These are phyloP conservation scores for Drymonia ruficornis DNA, from an alignment of 2,888 invertebrate genomes.

Conservation along the genomic window DNA sequence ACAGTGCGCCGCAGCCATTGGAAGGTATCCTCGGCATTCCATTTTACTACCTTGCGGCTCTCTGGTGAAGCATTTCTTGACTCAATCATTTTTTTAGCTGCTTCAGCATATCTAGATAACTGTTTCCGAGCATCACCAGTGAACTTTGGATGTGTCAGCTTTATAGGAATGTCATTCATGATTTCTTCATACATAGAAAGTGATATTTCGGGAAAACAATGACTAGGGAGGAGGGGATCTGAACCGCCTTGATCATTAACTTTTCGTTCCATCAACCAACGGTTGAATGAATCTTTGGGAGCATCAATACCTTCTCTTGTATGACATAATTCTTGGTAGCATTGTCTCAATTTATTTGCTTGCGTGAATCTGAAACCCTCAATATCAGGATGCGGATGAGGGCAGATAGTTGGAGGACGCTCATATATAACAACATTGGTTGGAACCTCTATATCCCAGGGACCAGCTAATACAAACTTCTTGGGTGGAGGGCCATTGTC, in stretches of 20 bases:
- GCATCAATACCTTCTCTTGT: constrained; percentile 97
- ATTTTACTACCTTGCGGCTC: constrained; percentile 98
- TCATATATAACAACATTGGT: constrained; percentile 97
- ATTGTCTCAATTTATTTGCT: constrained; percentile 93
- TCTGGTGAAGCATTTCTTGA: constrained; percentile 96
- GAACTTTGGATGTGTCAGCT: constrained; percentile 97
- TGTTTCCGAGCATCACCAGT: constrained; percentile 98
- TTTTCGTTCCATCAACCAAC: constrained; percentile 98
- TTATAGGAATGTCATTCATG: constrained; percentile 99
- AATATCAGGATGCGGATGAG: constrained; percentile 97
- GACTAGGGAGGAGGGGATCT: constrained; percentile 96
- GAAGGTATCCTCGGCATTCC: constrained; percentile 99
- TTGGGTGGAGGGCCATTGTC: constrained; percentile 92
- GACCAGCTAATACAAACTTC: constrained; percentile 94
- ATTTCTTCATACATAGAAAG: constrained; percentile 98
- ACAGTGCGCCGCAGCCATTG: constrained; percentile 97
- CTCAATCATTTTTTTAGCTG: constrained; percentile 98
- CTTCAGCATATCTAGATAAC: constrained; percentile 96
- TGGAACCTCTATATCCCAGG: constrained; percentile 97
- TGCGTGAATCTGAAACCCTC: constrained; percentile 94
- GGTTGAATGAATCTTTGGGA: constrained; percentile 97
- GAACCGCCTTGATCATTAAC: constrained; percentile 93
- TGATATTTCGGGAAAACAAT: constrained; percentile 96
- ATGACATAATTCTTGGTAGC: constrained; percentile 97
- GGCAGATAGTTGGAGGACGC: constrained; percentile 92